phyloP scores from a whole-genome alignment of 2,888 invertebrate genomes.

The Abrostola tripartita region DNA sequence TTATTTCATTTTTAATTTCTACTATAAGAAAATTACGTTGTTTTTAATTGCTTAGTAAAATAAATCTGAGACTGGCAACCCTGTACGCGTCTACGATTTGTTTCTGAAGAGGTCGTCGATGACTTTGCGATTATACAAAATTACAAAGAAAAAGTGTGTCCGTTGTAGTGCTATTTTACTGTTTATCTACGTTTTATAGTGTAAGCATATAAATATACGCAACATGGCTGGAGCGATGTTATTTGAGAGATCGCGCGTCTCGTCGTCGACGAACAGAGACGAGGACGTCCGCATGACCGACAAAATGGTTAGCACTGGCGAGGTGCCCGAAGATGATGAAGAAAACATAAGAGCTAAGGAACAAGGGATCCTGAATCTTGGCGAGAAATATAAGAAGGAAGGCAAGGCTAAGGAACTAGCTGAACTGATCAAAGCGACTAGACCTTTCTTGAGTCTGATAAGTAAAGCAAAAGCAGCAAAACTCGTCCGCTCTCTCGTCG shows the following conservation, averaged over 20 bases:
- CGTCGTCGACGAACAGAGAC: conserved; percentile 92
- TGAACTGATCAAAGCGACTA: conserved; percentile 97
- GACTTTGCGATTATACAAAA: conserved; percentile 88
- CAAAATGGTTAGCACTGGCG: conserved; percentile 93
- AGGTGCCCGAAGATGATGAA: conserved; percentile 94
- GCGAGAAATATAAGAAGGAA: conserved; percentile 96
- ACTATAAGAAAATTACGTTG: conserved; percentile 8
- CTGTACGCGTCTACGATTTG: conserved; percentile 86
- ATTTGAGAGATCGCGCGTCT: conserved; percentile 94
- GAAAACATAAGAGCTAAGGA: conserved; percentile 97
- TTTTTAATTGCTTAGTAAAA: conserved; percentile 17
- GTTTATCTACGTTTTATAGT: conserved; percentile 79
- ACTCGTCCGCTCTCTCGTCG: conserved; percentile 98
- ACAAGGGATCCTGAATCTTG: conserved; percentile 97
- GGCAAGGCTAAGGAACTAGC: conserved; percentile 97
- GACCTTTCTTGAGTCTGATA: conserved; percentile 97
- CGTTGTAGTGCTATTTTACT: conserved; percentile 79
- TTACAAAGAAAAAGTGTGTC: conserved; percentile 86
- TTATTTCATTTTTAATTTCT: conserved; percentile 22
- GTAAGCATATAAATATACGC: conserved; percentile 84
- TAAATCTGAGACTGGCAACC: conserved; percentile 65
- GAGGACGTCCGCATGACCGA: conserved; percentile 92
- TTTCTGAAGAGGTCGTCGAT: conserved; percentile 87
- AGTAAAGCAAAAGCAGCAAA: conserved; percentile 99
- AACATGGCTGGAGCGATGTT: conserved; percentile 97